Base-by-base conservation (phyloP, 2,113 vertebrate species). In the Trichechus manatus region DNA sequence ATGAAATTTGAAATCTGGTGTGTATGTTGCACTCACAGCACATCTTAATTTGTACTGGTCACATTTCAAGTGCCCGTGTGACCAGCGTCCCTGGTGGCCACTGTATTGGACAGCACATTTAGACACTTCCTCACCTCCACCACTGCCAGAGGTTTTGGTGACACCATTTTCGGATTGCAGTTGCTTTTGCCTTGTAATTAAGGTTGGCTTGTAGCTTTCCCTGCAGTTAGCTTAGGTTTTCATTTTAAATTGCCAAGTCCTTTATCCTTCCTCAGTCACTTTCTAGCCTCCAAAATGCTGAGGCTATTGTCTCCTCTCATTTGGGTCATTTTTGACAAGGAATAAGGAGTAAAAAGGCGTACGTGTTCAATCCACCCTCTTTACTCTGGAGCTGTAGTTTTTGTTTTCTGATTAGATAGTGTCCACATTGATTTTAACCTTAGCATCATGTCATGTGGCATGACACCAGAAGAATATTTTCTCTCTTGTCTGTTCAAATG, bases 281-380 rank as follows among this genome's bases (percentile, higher is more conserved):
- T 20, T 64, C 15, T 44, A 47, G 82, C 19, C 11, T 47, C 39
- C 39, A 66, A 50, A 80, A n/a, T 8, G 27, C 10, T 13, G 7
- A 22, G 39, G 56, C 82, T 5, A 6, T 6, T 13, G 61, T 39
- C 59, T 44, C 17, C 61, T 85, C 39, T 23, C 17, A 6, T 11
- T 31, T 44, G 61, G 8, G 61, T 3, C 59, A 9, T 33, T 64
- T 64, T 42, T 14, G 7, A 31, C 2, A 13, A 13, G 36, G 25
- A 83, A 42, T 0, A 5, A 1, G 59, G 36, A 20, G 59, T 63
- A 5, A 17, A 10, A 42, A 31, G 4, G 25, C 6, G n/a, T 31
- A 15, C 4, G 23, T 39, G 80, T 29, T 29, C 1, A 5, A 3
- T 9, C 39, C 9, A 0, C 5, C 29, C 29, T 19, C 39, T 31